Evolutionary conservation across 2,113 vertebrate species (phyloP).

Genomic region (Irena cyanogastra): DNA sequence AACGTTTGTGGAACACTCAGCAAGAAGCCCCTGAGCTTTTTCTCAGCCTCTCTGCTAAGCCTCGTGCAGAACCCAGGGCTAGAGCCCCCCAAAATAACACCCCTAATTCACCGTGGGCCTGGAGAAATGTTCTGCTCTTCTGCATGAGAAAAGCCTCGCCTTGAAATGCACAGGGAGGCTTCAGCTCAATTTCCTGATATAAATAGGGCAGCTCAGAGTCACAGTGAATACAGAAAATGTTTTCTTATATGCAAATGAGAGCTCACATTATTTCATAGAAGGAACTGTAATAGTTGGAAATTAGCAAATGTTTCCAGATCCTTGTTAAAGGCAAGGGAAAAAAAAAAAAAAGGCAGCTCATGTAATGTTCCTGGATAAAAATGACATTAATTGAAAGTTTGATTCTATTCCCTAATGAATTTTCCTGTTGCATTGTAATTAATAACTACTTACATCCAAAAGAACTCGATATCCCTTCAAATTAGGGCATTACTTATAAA

Average conservation of each 20-base stretch:
- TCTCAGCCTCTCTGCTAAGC: not conserved
- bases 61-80: not conserved
- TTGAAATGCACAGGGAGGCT: not conserved
- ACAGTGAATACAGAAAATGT: constrained; percentile 16
- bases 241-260: constrained; percentile 46
- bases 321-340: not conserved
- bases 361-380: constrained; percentile 16
- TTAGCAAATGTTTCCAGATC: constrained; percentile 36
- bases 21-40: not conserved
- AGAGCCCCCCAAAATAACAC: not conserved
- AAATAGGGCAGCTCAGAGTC: constrained; percentile 41
- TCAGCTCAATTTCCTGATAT: constrained; percentile 33
- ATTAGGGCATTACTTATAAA: constrained; percentile 40
- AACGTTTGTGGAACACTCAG: not conserved
- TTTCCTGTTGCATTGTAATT: constrained; percentile 48
- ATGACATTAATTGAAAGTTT: constrained; percentile 57
- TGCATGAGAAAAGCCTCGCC: constrained; percentile 15
- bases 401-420: constrained; percentile 43
- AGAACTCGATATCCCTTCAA: constrained; percentile 2
- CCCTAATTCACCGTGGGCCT: not conserved
- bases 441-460: constrained; percentile 39
- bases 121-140: not conserved
- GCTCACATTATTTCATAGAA: constrained; percentile 20
- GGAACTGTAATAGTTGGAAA: constrained; percentile 21
- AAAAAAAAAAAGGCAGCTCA: not conserved